Conservation (phyloP, 2,888 invertebrate species). For the Stenichneumon culpator region DNA sequence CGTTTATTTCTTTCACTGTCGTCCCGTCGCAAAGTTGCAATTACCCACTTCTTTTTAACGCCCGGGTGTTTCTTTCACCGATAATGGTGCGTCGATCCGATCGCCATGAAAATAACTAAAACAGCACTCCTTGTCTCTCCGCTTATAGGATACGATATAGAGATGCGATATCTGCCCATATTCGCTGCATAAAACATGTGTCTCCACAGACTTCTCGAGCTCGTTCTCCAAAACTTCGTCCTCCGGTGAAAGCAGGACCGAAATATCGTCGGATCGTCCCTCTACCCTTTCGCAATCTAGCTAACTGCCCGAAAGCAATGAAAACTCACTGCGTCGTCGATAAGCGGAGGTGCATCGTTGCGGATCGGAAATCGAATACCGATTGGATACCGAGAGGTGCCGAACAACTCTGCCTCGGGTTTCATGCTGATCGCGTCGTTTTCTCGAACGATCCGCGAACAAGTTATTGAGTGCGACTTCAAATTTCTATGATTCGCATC, state of each 20-base stretch:
- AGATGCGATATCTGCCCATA: neutral
- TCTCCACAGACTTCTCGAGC: conserved; percentile 26
- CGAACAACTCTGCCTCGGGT: conserved; percentile 37
- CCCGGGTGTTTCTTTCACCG: conserved; percentile 19
- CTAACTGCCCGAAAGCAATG: conserved; percentile 53
- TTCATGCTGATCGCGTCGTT: conserved; percentile 39
- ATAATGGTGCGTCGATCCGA: conserved; percentile 13
- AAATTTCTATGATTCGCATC: conserved; percentile 24
- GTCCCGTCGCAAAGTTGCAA: neutral
- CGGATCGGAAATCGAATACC: conserved; percentile 64
- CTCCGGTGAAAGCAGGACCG: conserved; percentile 36
- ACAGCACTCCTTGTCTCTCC: neutral
- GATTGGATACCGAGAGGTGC: conserved; percentile 47
- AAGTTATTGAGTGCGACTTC: conserved; percentile 24
- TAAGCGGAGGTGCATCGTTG: conserved; percentile 40
- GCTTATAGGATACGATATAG: neutral
- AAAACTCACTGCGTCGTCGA: conserved; percentile 12
- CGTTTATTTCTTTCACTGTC: conserved; percentile 18
- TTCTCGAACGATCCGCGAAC: conserved; percentile 23
- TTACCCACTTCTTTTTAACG: conserved; percentile 23
- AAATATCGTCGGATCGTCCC: conserved; percentile 37
- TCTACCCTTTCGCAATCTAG: conserved; percentile 22
- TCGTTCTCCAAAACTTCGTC: conserved; percentile 45
- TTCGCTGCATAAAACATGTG: conserved; percentile 21
- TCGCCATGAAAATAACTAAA: conserved; percentile 1